phyloP scores from a whole-genome alignment of 2,797 vertebrate species.

The Myotis daubentonii region DNA sequence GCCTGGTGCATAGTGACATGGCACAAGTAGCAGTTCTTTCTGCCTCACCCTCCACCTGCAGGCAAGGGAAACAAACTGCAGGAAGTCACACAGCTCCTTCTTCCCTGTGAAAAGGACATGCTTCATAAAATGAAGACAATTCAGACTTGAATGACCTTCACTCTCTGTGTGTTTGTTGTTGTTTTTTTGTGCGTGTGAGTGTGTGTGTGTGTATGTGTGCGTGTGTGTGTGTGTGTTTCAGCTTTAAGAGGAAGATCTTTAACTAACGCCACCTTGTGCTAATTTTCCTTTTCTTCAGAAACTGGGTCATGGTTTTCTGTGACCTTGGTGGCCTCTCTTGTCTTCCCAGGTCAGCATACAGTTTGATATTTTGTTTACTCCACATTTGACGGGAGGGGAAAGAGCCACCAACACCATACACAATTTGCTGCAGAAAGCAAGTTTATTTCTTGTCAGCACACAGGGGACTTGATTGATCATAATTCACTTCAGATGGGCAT shows the following conservation, averaged over 20 bases:
- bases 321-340: neutral
- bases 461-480: neutral
- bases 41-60: neutral
- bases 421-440: constrained; percentile 45
- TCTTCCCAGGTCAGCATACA: neutral
- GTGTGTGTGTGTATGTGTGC: neutral
- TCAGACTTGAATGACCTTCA: neutral
- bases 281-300: neutral
- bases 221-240: neutral
- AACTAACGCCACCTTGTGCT: neutral
- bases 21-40: neutral
- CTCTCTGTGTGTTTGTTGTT: neutral
- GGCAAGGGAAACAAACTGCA: neutral
- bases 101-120: neutral
- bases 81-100: neutral
- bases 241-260: neutral
- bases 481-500: constrained; percentile 61
- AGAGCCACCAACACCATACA: neutral
- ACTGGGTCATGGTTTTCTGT: neutral
- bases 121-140: neutral
- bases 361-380: constrained; percentile 11
- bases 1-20: accelerated
- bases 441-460: constrained; percentile 29
- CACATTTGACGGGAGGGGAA: neutral
- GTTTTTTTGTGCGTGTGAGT: neutral